phyloP scores from a whole-genome alignment of 2,113 vertebrate species.

The Nematolebias whitei region DNA sequence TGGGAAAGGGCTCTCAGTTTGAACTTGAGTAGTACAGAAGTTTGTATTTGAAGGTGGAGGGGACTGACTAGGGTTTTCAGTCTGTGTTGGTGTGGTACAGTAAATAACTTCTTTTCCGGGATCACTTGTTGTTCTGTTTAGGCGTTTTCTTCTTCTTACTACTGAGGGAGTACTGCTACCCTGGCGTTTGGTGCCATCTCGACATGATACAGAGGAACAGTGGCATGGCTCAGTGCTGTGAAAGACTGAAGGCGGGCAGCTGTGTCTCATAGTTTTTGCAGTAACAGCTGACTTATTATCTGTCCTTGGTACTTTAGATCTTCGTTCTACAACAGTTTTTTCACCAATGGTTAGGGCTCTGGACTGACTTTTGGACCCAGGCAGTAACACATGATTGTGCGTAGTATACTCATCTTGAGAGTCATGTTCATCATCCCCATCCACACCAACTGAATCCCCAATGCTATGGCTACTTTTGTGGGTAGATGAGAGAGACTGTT shows the following conservation, averaged over 20 bases:
- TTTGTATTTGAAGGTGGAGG: conserved; percentile 40
- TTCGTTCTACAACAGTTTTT: conserved; percentile 50
- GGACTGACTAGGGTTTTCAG: conserved; percentile 48
- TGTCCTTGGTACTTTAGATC: conserved; percentile 52
- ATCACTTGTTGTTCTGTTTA: conserved; percentile 73
- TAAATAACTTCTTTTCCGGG: conserved; percentile 75
- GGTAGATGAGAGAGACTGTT: conserved; percentile 58
- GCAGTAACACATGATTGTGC: conserved; percentile 32
- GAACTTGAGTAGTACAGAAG: conserved; percentile 64
- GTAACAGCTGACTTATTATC: conserved; percentile 59
- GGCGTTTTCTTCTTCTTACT: conserved; percentile 57
- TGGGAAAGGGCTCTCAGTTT: conserved; percentile 51
- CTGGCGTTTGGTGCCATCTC: conserved; percentile 64
- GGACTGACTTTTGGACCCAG: conserved; percentile 54
- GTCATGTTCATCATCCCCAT: conserved; percentile 70
- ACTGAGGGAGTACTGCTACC: conserved; percentile 55
- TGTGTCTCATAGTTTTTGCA: conserved; percentile 65
- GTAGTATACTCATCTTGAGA: conserved; percentile 71
- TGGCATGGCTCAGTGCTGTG: conserved; percentile 58
- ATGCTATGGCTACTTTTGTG: conserved; percentile 76
- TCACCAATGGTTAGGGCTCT: conserved; percentile 41
- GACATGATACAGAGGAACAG: conserved; percentile 53
- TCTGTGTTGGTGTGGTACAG: conserved; percentile 73
- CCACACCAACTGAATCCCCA: conserved; percentile 64
- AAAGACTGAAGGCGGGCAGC: conserved; percentile 59